A percentile compares a stretch with the other conserved stretches of the same genome.
Evolutionary conservation across 1,140 invertebrate genomes (phyloP).

Genomic region (Nylanderia fulva): DNA sequence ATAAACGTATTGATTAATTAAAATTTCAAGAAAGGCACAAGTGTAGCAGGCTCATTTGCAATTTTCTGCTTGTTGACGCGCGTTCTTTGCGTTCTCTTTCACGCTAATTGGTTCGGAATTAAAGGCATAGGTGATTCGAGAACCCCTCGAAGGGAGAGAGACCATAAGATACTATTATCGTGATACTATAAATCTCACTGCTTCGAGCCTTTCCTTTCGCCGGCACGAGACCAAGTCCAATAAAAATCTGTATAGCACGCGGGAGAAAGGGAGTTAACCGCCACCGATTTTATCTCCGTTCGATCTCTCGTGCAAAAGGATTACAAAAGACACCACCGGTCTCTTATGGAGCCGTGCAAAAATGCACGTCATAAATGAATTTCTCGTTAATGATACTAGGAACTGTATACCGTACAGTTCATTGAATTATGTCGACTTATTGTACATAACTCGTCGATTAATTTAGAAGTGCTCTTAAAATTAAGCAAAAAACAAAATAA

Average conservation of each 20-base stretch:
- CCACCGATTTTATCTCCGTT: conserved; percentile 50
- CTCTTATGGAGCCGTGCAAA: conserved; percentile 51
- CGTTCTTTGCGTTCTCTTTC: conserved; percentile 5
- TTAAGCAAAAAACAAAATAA: neutral
- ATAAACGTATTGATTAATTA: neutral
- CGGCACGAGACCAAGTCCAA: conserved; percentile 66
- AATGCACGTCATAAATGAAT: conserved; percentile 48
- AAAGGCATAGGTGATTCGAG: conserved; percentile 53
- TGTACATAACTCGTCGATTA: neutral
- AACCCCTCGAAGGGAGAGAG: neutral
- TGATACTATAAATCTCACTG: conserved; percentile 67
- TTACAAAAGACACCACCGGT: conserved; percentile 57
- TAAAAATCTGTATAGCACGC: conserved; percentile 72
- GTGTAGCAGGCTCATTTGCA: neutral
- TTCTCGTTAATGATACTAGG: conserved; percentile 26
- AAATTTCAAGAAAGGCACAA: neutral
- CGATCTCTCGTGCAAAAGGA: conserved; percentile 58
- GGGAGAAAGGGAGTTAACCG: conserved; percentile 72
- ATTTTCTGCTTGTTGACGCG: neutral
- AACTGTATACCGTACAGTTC: neutral
- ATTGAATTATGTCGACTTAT: neutral
- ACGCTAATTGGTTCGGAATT: conserved; percentile 34
- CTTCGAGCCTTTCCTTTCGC: conserved; percentile 65
- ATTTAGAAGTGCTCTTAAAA: neutral
- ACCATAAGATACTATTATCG: conserved; percentile 37